phyloP scores from a whole-genome alignment of 2,113 vertebrate genomes.

The Motacilla alba region DNA sequence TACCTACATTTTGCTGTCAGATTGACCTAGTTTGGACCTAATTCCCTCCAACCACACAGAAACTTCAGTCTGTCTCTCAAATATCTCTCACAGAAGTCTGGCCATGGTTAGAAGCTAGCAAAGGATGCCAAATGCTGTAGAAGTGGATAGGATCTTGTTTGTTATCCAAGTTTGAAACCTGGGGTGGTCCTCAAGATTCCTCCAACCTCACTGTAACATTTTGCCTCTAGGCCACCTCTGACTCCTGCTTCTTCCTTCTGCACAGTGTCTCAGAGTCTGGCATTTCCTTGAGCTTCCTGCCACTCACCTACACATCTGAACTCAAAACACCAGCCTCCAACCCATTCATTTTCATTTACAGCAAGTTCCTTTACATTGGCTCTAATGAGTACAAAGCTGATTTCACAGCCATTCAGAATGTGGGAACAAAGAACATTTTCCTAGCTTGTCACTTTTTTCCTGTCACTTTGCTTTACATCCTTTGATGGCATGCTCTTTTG shows the following conservation, averaged over 20 bases:
- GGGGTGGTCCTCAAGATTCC: neutral
- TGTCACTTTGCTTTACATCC: slow-evolving; percentile 55
- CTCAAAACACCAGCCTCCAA: slow-evolving; percentile 42
- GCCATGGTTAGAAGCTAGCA: neutral
- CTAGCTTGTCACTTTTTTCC: slow-evolving; percentile 55
- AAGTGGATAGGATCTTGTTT: neutral
- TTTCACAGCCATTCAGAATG: slow-evolving; percentile 61
- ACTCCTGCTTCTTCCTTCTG: neutral
- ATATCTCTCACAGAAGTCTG: neutral
- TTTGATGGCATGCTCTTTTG: slow-evolving; percentile 54
- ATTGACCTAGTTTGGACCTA: neutral
- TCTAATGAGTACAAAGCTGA: slow-evolving; percentile 50
- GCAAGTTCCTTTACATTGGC: slow-evolving; percentile 25
- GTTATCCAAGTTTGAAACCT: neutral
- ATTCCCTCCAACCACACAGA: neutral
- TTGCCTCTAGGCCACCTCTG: neutral
- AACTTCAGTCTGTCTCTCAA: neutral
- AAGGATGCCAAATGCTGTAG: neutral
- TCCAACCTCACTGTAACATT: neutral
- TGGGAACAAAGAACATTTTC: slow-evolving; percentile 50
- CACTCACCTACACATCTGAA: slow-evolving; percentile 36
- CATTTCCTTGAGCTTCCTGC: neutral
- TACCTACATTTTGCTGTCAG: neutral
- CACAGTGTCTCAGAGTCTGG: neutral
- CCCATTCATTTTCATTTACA: slow-evolving; percentile 50